Conservation (phyloP, 2,797 vertebrate genomes). For the Acanthornis magna region DNA sequence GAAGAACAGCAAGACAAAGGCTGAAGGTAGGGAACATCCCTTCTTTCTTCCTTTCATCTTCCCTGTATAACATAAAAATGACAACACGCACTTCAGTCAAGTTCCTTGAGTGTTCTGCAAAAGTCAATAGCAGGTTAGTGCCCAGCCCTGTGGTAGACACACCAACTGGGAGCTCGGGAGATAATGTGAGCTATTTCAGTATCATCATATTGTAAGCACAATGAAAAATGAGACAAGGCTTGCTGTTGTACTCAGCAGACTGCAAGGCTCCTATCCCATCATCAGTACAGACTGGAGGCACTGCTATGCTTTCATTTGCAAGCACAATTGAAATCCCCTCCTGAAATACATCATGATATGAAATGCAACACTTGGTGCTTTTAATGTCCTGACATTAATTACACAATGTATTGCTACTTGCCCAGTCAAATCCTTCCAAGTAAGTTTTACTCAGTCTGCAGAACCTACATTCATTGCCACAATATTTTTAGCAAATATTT, state of each 20-base stretch:
- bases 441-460: neutral
- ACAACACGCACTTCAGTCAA: neutral
- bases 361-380: neutral
- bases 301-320: neutral
- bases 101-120: neutral
- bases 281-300: neutral
- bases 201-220: neutral
- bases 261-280: neutral
- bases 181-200: accelerated
- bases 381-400: neutral
- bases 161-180: neutral
- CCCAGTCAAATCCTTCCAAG: neutral
- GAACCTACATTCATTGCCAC: neutral
- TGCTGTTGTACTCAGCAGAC: neutral
- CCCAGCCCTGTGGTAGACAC: neutral
- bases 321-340: neutral
- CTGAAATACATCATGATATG: neutral
- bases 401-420: neutral
- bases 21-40: neutral
- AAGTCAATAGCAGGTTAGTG: neutral
- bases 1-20: conserved; percentile 33
- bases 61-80: conserved; percentile 41
- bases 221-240: neutral
- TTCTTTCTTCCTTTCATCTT: conserved; percentile 53
- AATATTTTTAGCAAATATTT: neutral